Percentiles rank a stretch among this genome's conserved stretches.
These are phyloP conservation scores for Metacarcinus magister DNA, from an alignment of 2,888 invertebrate genomes.

Conservation along the genomic window DNA sequence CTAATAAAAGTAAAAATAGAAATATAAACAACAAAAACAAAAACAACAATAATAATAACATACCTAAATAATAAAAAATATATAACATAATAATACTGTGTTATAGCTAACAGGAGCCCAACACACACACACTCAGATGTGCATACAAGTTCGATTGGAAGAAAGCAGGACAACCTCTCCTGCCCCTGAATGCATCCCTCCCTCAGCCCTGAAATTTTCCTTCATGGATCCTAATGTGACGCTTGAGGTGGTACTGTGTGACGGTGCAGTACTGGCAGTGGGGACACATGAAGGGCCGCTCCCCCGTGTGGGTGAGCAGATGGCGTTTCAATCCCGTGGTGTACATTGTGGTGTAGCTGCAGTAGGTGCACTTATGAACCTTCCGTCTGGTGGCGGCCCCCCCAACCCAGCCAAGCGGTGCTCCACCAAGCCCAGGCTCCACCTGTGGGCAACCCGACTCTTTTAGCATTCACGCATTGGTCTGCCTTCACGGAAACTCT, in stretches of 20 bases:
- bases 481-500: not conserved
- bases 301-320: constrained; percentile 81
- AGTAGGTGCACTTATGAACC: constrained; percentile 71
- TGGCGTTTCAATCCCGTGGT: constrained; percentile 77
- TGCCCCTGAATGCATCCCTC: not conserved
- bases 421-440: constrained; percentile 61
- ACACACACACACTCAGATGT: not conserved
- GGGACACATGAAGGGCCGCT: constrained; percentile 75
- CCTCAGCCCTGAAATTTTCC: not conserved
- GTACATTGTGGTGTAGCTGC: constrained; percentile 70
- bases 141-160: not conserved
- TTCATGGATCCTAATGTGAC: constrained; percentile 60
- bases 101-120: not conserved
- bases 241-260: constrained; percentile 59
- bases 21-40: not conserved
- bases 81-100: not conserved
- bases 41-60: not conserved
- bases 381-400: constrained; percentile 56
- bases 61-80: no score
- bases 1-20: not conserved
- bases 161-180: not conserved
- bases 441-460: constrained; percentile 70
- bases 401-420: constrained; percentile 6
- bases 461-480: not conserved
- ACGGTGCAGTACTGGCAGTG: constrained; percentile 76